A percentile compares a stretch with the other conserved stretches of the same genome.
These are phyloP conservation scores for Xestoiulus laeticollis DNA, from an alignment of 2,888 invertebrate genomes.

Conservation along the genomic window DNA sequence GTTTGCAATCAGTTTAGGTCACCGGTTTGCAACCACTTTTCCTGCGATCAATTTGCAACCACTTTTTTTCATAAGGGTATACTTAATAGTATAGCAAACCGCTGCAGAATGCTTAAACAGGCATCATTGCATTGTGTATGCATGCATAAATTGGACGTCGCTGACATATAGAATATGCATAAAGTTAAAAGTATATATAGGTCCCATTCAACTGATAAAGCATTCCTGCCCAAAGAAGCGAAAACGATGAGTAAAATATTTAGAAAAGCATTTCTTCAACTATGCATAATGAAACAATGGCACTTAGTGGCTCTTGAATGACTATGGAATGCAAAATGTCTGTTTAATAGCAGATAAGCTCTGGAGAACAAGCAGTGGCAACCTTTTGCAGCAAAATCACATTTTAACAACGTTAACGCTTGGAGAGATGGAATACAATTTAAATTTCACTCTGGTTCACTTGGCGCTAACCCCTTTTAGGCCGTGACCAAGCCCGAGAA, in stretches of 20 bases:
- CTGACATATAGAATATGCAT: too few relatives aligned
- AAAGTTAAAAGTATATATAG: not conserved
- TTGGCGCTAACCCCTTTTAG: conserved; percentile 31
- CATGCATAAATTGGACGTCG: too few relatives aligned
- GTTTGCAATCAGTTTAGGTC: too few relatives aligned
- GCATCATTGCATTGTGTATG: too few relatives aligned
- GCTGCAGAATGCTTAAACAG: too few relatives aligned
- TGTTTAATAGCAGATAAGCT: conserved; percentile 35
- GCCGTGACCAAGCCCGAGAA: not conserved
- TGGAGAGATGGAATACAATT: conserved; percentile 23
- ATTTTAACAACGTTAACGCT: conserved; percentile 31
- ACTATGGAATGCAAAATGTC: conserved; percentile 33
- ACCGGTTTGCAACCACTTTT: too few relatives aligned
- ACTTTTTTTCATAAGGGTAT: too few relatives aligned
- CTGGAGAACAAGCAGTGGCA: conserved; percentile 23
- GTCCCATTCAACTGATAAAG: not conserved
- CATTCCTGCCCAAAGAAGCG: not conserved
- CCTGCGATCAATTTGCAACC: too few relatives aligned
- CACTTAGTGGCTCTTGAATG: not conserved
- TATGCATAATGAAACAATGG: conserved; percentile 30
- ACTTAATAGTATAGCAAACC: too few relatives aligned
- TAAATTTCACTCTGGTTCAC: conserved; percentile 35
- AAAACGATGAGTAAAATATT: not conserved
- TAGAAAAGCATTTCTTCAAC: not conserved
- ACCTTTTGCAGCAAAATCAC: conserved; percentile 5